phyloP scores from a whole-genome alignment of 2,888 invertebrate species.

The Brenthis hecate region DNA sequence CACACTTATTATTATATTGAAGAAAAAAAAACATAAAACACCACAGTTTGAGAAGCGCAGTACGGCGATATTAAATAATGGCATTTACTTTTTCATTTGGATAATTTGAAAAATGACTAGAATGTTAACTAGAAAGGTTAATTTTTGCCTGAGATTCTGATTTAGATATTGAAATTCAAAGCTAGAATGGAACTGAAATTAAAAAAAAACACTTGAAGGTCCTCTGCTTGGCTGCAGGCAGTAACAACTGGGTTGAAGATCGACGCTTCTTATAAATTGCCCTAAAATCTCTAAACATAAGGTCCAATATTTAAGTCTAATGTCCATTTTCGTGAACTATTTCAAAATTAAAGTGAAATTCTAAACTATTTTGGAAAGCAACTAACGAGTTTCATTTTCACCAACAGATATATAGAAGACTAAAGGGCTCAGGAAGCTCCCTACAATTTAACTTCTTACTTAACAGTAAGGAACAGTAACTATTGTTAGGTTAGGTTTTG shows the following conservation, averaged over 20 bases:
- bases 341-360: too few relatives aligned
- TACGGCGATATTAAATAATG: constrained; percentile 31
- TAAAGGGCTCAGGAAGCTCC: too few relatives aligned
- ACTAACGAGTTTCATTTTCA: too few relatives aligned
- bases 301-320: too few relatives aligned
- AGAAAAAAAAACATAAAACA: constrained; percentile 27
- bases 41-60: constrained; percentile 54
- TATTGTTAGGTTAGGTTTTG: too few relatives aligned
- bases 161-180: constrained; percentile 29
- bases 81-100: constrained; percentile 19
- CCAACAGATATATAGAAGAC: too few relatives aligned
- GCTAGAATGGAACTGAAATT: constrained; percentile 1
- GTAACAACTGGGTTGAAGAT: neutral
- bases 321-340: too few relatives aligned
- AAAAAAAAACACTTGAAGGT: neutral
- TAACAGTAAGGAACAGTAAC: too few relatives aligned
- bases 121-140: constrained; percentile 16
- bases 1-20: neutral
- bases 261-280: too few relatives aligned
- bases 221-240: neutral
- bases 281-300: too few relatives aligned
- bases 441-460: too few relatives aligned
- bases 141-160: constrained; percentile 36
- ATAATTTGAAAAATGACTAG: constrained; percentile 37
- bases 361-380: too few relatives aligned